phyloP scores from a whole-genome alignment of 2,113 vertebrate genomes.

The Peromyscus californicus region DNA sequence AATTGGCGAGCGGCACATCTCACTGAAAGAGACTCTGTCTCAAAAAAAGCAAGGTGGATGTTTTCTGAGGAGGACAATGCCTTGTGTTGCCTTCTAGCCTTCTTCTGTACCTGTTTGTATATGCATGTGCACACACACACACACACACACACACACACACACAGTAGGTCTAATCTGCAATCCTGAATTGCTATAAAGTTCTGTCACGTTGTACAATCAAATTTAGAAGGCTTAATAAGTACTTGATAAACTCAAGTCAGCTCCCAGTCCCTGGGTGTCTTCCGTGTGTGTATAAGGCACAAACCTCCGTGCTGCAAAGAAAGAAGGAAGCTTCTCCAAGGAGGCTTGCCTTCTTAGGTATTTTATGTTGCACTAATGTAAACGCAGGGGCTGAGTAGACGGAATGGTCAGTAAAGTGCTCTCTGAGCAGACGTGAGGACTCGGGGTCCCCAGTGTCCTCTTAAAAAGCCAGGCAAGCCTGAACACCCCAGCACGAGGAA shows the following conservation, averaged over 20 bases:
- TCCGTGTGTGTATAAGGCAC: background rate
- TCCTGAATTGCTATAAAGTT: constrained; percentile 23
- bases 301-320: background rate
- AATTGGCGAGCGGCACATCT: background rate
- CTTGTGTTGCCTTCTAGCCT: background rate
- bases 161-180: constrained; percentile 36
- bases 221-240: constrained; percentile 50
- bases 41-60: background rate
- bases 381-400: background rate
- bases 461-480: background rate
- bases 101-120: background rate
- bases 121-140: background rate
- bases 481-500: background rate
- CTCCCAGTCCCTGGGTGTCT: background rate
- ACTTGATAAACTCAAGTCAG: constrained; percentile 46
- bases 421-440: background rate
- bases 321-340: background rate
- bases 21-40: background rate
- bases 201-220: constrained; percentile 38
- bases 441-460: background rate
- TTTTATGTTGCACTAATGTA: constrained; percentile 33
- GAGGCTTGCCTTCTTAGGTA: background rate
- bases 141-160: background rate
- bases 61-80: background rate
- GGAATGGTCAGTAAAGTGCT: background rate